Percentiles rank a stretch among this genome's conserved stretches.
Evolutionary conservation across 2,113 vertebrate genomes (phyloP).

Genomic region (Myxocyprinus asiaticus): DNA sequence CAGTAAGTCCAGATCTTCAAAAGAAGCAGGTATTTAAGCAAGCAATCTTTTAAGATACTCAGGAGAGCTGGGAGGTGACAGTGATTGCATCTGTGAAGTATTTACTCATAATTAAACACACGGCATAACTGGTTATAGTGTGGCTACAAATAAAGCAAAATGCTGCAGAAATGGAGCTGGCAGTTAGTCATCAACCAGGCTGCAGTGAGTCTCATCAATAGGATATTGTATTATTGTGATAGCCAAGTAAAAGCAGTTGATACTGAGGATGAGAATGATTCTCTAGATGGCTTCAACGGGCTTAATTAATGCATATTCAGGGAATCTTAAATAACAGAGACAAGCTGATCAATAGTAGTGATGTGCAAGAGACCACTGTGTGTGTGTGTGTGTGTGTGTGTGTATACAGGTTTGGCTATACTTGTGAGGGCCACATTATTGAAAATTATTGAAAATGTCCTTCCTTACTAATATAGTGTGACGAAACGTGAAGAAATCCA

Average conservation of each 20-base stretch:
- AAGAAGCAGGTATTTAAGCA: not conserved
- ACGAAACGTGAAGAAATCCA: no score
- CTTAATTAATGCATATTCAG: constrained; percentile 28
- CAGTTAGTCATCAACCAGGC: no score
- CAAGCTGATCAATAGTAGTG: constrained; percentile 19
- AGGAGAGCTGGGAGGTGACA: not conserved
- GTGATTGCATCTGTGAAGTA: no score
- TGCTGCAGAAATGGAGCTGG: no score
- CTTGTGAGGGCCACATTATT: no score
- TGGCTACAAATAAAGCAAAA: no score
- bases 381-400: not conserved
- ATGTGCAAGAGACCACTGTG: not conserved
- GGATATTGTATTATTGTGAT: not conserved
- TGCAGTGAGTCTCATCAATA: not conserved
- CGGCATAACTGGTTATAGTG: no score
- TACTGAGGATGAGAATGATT: not conserved
- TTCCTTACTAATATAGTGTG: no score
- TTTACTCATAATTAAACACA: no score
- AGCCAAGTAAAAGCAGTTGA: not conserved
- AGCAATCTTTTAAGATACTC: not conserved
- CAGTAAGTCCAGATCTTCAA: not conserved
- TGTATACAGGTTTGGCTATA: no score
- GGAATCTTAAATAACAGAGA: constrained; percentile 37
- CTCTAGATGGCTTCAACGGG: constrained; percentile 15
- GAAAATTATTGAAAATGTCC: no score